A percentile compares a stretch with the other conserved stretches of the same genome.
phyloP scores from a whole-genome alignment of 2,113 vertebrate species.

The Nycticebus coucang region DNA sequence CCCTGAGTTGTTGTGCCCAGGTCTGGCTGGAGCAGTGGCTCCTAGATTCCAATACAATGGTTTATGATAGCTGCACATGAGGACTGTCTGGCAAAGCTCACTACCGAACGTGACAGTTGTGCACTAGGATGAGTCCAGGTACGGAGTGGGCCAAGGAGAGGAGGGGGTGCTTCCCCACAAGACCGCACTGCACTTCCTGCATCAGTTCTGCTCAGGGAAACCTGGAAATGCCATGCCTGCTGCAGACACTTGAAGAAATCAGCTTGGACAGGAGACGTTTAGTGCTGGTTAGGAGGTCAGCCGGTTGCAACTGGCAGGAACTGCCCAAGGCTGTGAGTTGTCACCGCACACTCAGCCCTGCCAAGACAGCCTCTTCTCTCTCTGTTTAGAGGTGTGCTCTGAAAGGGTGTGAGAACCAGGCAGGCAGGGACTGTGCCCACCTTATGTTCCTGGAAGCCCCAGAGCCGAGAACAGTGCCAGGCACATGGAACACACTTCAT shows the following conservation, averaged over 20 bases:
- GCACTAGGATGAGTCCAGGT: not conserved
- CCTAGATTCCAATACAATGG: not conserved
- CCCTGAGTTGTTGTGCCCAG: not conserved
- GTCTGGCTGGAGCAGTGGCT: not conserved
- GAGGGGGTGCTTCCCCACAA: not conserved
- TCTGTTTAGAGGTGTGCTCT: not conserved
- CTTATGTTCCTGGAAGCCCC: not conserved
- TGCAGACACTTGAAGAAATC: conserved; percentile 74
- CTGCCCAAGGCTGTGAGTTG: conserved; percentile 57
- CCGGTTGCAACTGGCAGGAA: conserved; percentile 70
- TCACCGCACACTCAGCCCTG: not conserved
- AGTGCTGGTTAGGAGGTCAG: conserved; percentile 72
- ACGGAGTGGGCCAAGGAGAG: not conserved
- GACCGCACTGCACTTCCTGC: conserved; percentile 22
- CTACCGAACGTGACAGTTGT: conserved; percentile 28
- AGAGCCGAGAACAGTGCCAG: not conserved
- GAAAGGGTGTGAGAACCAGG: not conserved
- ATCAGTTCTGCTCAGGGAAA: conserved; percentile 75
- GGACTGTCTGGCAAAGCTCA: not conserved
- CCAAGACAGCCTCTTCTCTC: not conserved
- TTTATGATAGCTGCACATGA: not conserved
- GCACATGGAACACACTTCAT: not conserved
- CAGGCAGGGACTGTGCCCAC: not conserved
- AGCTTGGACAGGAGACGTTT: conserved; percentile 76
- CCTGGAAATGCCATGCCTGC: conserved; percentile 51